Evolutionary conservation across 1,140 invertebrate species (phyloP).

Genomic region (Aphaenogaster floridana): DNA sequence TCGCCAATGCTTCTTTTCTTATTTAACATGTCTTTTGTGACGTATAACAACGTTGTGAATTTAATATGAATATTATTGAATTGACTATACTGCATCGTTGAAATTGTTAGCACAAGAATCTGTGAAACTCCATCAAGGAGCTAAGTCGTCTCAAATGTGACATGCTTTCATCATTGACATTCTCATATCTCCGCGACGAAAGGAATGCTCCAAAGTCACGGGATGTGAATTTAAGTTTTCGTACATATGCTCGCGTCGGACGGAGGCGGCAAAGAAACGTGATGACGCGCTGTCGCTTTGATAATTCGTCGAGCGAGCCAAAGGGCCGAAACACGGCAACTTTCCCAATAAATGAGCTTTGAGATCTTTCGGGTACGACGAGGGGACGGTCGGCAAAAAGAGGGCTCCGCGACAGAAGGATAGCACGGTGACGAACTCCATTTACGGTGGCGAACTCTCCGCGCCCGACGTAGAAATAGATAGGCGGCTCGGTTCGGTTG

Average conservation of each 20-base stretch:
- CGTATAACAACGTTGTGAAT: background rate
- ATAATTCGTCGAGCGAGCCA: constrained; percentile 39
- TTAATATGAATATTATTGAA: background rate
- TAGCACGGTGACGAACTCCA: constrained; percentile 30
- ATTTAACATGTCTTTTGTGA: background rate
- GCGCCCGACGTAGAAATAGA: constrained; percentile 60
- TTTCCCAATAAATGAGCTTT: constrained; percentile 56
- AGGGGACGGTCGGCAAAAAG: constrained; percentile 18
- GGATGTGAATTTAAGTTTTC: constrained; percentile 8
- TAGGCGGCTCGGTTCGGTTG: constrained; percentile 35
- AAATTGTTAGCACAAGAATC: background rate
- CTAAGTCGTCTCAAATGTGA: background rate
- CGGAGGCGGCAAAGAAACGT: constrained; percentile 14
- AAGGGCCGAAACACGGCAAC: constrained; percentile 21
- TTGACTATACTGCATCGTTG: no score
- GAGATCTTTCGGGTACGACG: constrained; percentile 8
- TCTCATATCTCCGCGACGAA: background rate
- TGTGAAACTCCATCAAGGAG: background rate
- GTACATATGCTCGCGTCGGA: background rate
- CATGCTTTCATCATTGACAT: background rate
- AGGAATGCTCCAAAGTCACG: constrained; percentile 8
- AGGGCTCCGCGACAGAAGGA: constrained; percentile 21
- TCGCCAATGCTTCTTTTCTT: background rate
- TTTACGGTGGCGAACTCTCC: constrained; percentile 17
- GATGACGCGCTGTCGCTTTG: constrained; percentile 35